Conservation (phyloP, 2,797 vertebrate genomes). For the Sebastes iracundus region DNA sequence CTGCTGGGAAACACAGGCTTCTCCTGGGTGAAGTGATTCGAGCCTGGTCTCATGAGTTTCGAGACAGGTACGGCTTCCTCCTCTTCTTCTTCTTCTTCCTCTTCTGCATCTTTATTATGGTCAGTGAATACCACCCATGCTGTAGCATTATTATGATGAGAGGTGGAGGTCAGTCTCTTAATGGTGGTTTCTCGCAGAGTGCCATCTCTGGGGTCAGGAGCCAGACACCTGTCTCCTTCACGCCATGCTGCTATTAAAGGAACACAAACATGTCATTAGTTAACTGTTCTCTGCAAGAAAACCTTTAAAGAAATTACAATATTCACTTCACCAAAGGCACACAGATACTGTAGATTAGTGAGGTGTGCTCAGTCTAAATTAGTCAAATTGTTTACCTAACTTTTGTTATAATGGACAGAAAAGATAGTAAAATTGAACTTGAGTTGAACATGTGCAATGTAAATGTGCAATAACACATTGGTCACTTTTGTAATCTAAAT, state of each 20-base stretch:
- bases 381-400: rapidly evolving
- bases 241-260: constrained; percentile 65
- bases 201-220: constrained; percentile 75
- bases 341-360: background rate
- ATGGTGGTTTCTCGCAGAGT: constrained; percentile 80
- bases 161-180: constrained; percentile 76
- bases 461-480: no score
- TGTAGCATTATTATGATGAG: constrained; percentile 63
- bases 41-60: constrained; percentile 70
- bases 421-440: background rate
- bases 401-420: background rate
- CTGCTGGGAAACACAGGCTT: constrained; percentile 88
- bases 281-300: background rate
- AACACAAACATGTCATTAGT: background rate
- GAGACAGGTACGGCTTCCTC: constrained; percentile 77
- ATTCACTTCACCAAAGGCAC: background rate
- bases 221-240: constrained; percentile 79
- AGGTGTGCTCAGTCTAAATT: background rate
- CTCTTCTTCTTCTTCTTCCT: constrained; percentile 30
- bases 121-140: constrained; percentile 78
- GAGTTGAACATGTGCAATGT: no score
- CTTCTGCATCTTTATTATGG: constrained; percentile 10
- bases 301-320: background rate
- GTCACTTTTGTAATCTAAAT: no score
- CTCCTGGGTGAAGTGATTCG: constrained; percentile 72